Conservation (phyloP, 2,888 invertebrate genomes). For the Polymixis lichenea region DNA sequence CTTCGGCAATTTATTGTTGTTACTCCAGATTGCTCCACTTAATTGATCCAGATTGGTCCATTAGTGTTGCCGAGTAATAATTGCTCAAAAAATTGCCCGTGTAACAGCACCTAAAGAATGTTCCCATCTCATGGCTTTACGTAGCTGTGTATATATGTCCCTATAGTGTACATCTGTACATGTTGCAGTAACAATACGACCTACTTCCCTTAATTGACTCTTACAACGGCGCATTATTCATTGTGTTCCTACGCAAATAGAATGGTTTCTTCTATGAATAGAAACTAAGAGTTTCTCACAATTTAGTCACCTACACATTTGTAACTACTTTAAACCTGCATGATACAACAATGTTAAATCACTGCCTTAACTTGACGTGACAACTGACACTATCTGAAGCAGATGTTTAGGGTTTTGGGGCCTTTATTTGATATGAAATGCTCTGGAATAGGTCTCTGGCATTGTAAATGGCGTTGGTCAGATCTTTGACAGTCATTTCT, state of each 20-base stretch:
- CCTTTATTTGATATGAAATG: neutral
- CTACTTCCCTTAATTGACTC: constrained; percentile 44
- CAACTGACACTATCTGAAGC: neutral
- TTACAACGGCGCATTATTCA: neutral
- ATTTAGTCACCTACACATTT: neutral
- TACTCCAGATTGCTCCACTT: too few species aligned
- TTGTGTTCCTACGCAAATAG: constrained; percentile 1
- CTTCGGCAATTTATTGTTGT: too few species aligned
- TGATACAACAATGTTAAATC: neutral
- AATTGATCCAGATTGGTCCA: too few species aligned
- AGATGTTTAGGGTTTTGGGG: neutral
- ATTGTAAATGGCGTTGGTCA: neutral
- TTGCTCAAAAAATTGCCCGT: too few species aligned
- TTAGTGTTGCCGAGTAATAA: too few species aligned
- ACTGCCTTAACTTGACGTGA: neutral
- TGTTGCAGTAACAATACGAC: constrained; percentile 12
- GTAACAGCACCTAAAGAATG: too few species aligned
- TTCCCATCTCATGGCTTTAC: neutral
- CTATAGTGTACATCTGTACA: neutral
- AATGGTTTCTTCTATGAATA: constrained; percentile 3
- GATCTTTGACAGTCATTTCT: neutral
- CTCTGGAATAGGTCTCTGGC: neutral
- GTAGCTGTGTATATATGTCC: neutral
- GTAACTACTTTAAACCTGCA: neutral
- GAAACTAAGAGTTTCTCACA: too few species aligned